A percentile compares a stretch with the other conserved stretches of the same genome.
phyloP scores from a whole-genome alignment of 2,113 vertebrate genomes.

The Oreamnos americanus region DNA sequence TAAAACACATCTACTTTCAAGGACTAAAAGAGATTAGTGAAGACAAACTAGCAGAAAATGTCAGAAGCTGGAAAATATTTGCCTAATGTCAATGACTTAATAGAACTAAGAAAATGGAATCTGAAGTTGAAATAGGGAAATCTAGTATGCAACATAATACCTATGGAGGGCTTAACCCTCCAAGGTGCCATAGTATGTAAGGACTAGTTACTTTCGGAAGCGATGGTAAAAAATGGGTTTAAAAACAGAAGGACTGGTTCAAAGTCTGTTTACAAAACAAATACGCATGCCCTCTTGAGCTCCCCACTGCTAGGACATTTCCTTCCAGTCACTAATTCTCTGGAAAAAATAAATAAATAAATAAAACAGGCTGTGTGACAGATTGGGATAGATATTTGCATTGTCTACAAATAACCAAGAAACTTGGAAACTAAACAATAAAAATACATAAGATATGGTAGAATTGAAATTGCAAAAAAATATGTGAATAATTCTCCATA shows the following conservation, averaged over 20 bases:
- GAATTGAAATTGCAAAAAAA: background rate
- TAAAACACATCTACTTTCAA: background rate
- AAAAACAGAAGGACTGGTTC: background rate
- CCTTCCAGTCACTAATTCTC: background rate
- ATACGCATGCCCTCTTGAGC: background rate
- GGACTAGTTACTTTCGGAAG: background rate
- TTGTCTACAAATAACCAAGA: background rate
- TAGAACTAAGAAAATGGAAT: background rate
- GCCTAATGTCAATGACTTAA: background rate
- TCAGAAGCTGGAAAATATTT: background rate
- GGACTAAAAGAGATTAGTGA: background rate
- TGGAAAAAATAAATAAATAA: background rate
- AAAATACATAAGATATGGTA: background rate
- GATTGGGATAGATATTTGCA: background rate
- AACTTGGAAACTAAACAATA: background rate
- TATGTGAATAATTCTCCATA: background rate
- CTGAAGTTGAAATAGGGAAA: background rate
- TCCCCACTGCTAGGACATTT: background rate
- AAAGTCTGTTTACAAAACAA: background rate
- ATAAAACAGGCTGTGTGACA: background rate
- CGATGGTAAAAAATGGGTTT: background rate
- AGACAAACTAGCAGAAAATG: background rate
- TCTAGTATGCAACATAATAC: background rate
- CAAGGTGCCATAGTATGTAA: background rate
- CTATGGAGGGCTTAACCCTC: background rate